Evolutionary conservation across 2,888 invertebrate species (phyloP).

Genomic region (Embidobia sp.): DNA sequence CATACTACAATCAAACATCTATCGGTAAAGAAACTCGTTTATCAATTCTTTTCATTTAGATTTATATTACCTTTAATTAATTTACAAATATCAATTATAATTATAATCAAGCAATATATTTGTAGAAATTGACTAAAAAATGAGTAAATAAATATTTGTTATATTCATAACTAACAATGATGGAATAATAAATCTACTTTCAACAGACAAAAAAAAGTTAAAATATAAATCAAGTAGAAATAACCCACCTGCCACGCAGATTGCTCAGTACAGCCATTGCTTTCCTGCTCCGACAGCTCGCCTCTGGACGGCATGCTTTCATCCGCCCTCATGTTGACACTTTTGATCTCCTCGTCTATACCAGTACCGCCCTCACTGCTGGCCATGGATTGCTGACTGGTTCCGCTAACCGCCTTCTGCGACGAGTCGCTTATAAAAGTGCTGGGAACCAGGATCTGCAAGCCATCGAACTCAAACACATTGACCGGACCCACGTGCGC

Average conservation of each 20-base stretch:
- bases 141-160: no score
- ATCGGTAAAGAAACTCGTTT: no score
- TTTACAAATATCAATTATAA: no score
- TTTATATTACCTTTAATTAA: no score
- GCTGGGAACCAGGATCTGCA: slow-evolving; percentile 80
- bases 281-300: slow-evolving; percentile 93
- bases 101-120: no score
- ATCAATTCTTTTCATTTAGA: no score
- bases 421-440: slow-evolving; percentile 80
- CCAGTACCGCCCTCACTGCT: slow-evolving; percentile 79
- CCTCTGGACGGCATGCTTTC: slow-evolving; percentile 94
- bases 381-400: slow-evolving; percentile 79
- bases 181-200: no score
- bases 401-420: slow-evolving; percentile 80
- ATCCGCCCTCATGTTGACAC: slow-evolving; percentile 90
- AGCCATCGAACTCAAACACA: slow-evolving; percentile 83
- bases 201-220: neutral
- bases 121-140: no score
- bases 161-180: no score
- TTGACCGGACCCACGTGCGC: slow-evolving; percentile 81
- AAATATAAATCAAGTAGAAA: no score
- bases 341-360: slow-evolving; percentile 80
- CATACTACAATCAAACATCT: no score
- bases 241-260: slow-evolving; percentile 89
- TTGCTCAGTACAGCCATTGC: slow-evolving; percentile 90